These are phyloP conservation scores for Tetrax tetrax DNA, from an alignment of 2,113 vertebrate genomes.

Conservation along the genomic window DNA sequence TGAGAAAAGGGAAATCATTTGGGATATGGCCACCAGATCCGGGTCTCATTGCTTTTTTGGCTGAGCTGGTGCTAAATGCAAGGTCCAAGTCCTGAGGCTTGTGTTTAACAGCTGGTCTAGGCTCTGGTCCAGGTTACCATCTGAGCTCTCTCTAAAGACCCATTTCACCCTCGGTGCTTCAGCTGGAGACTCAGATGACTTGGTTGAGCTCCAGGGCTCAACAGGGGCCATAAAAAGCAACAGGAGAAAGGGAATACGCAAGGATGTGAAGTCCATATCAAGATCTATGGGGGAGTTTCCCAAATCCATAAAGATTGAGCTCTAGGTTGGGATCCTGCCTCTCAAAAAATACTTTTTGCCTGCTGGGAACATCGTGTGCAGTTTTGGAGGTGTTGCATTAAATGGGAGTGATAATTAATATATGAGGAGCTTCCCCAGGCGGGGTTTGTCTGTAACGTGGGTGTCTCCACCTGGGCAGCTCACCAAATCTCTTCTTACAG, in stretches of 20 bases:
- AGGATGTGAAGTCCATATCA: rapidly evolving
- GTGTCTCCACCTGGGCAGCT: not conserved
- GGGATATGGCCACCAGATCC: rapidly evolving
- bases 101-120: not conserved
- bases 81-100: not conserved
- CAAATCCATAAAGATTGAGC: not conserved
- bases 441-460: rapidly evolving
- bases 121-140: not conserved
- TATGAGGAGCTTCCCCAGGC: rapidly evolving
- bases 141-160: not conserved
- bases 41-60: not conserved
- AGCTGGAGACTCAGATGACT: not conserved
- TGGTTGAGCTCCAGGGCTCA: not conserved
- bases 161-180: not conserved
- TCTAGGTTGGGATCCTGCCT: rapidly evolving
- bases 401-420: not conserved
- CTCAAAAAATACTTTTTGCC: not conserved
- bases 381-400: not conserved
- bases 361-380: rapidly evolving
- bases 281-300: not conserved
- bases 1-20: not conserved
- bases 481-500: not conserved
- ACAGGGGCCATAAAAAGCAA: not conserved
- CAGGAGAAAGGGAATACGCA: not conserved
- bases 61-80: not conserved